Base-by-base conservation (phyloP, 2,888 invertebrate species). In the Proisotoma minuta region DNA sequence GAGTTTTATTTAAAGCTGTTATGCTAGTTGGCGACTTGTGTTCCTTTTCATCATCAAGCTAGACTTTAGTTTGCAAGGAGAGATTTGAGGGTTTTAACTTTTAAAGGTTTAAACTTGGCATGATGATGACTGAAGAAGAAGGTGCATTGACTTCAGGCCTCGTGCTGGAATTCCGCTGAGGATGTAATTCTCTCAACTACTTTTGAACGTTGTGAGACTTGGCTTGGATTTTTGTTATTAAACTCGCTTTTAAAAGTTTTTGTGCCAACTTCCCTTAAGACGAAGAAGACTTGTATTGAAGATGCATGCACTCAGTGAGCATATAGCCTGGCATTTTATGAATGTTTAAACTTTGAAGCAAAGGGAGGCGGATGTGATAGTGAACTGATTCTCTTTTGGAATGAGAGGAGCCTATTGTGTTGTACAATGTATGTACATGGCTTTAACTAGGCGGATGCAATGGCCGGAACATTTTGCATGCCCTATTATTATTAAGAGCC, bases 91-190 rank as follows among this genome's bases (percentile, higher is more conserved):
- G 43, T 43, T 43, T 43, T 12, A 43, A 43, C 43, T 43, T 43
- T 43, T 43, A 43, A 43, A 43, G 43, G 43, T 43, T 43, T 43
- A 43, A 43, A 43, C 43, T 43, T 43, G 43, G 43, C 43, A 43
- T 43, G 43, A 43, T 15, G n/a, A 34, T 63, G 69, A 66, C 65
- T 66, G 62, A 61, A 59, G 63, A 66, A 66, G 68, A 69, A 69
- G 69, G 71, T 69, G 69, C 71, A 71, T 71, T 71, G 71, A 71
- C 71, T 71, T 69, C 63, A 60, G 63, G 69, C 71, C 71, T 71
- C 71, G 71, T 71, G 71, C 71, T 71, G 71, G 71, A 71, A 71
- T 71, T 67, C 68, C 64, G 63, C 59, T 58, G 60, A 66, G 66
- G 66, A 66, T 66, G 64, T 57, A 20, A 57, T 5, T 8, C 34